Evolutionary conservation across 2,888 invertebrate genomes (phyloP), one percentile per base, ranked within the genome.

Genomic region (Rhagophthalmus giganteus): DNA sequence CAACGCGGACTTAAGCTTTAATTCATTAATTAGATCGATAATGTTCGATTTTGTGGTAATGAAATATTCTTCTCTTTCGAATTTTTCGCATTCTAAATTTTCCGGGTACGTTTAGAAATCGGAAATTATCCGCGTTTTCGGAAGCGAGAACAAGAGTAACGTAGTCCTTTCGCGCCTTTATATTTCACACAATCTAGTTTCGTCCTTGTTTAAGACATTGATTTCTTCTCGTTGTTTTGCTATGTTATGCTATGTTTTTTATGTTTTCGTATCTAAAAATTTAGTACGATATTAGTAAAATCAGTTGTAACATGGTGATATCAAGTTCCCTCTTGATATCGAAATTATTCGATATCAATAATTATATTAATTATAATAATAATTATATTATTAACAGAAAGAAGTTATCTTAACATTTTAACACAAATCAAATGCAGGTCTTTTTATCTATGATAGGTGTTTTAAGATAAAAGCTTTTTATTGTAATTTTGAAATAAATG

Each of bases 111-210:
- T 65, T 33, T 81, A 77, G 32, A 87, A 78, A 27, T 78, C 75
- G 7, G 80, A 74, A 8, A 89, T 68, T 49, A 87, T 82, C 1
- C 80, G 78, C 12, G 81, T 79, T 0, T 81, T 77, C 0, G 88
- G 87, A 10, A 89, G 58, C 1, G 81, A 80, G 0, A 77, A 67
- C 10, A 78, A 77, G 9, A 75, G 66, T 35, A 83, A 57, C 54
- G 76, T 73, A 26, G 76, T 76, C 10, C 80, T 76, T 25, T 78
- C 75, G 8, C 76, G 75, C 0, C 84, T 84, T 0, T 84, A 74
- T 35, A 76, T 75, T 33, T 79, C 77, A 34, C 80, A 78, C 2
- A 84, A 72, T 44, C 79, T 77, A 2, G 73, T 64, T 64, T 83
- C 81, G 78, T 82, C 78, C 57, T 78, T 75, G 1, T 77, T 58